These are phyloP conservation scores for Prinia subflava DNA, from an alignment of 2,113 vertebrate genomes.

Conservation along the genomic window DNA sequence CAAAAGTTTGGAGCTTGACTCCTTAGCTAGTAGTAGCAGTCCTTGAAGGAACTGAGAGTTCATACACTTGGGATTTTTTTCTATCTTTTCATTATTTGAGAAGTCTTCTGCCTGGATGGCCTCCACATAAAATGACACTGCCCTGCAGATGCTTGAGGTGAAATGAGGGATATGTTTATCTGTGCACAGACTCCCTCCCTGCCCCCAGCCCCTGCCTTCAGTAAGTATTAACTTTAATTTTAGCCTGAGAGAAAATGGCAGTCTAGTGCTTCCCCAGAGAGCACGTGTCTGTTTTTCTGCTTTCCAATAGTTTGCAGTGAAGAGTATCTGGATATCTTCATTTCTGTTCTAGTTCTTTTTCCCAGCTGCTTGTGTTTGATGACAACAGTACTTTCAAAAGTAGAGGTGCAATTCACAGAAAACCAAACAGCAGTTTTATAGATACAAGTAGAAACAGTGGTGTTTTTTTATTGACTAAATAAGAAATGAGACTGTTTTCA, in stretches of 20 bases:
- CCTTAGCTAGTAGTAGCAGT: neutral
- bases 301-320: neutral
- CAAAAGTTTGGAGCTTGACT: neutral
- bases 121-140: neutral
- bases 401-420: neutral
- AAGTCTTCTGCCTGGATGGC: neutral
- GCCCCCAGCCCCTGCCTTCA: neutral
- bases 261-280: neutral
- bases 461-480: neutral
- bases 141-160: neutral
- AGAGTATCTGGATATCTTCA: neutral
- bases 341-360: neutral
- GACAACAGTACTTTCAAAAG: neutral
- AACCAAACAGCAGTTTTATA: neutral
- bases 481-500: neutral
- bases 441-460: neutral
- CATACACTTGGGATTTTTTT: neutral
- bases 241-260: neutral
- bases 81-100: neutral
- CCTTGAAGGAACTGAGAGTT: neutral
- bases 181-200: neutral
- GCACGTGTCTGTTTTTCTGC: neutral
- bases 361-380: neutral
- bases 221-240: neutral
- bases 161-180: neutral